Base-by-base conservation (phyloP, 2,113 vertebrate species). In the Pyrgilauda ruficollis region DNA sequence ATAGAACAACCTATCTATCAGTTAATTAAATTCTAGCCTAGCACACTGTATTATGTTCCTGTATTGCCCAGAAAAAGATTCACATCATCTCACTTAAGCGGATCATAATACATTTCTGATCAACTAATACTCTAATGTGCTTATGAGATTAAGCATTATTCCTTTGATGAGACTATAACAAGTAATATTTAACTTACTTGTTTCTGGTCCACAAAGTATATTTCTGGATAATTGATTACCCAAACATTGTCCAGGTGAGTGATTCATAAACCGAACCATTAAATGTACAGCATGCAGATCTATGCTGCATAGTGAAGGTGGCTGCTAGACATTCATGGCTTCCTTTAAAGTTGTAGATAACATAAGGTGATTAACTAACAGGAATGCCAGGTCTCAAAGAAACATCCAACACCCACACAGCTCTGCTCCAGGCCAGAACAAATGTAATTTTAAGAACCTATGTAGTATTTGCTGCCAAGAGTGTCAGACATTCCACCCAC, bases 401-500 rank as follows among this genome's bases (percentile, higher is more conserved):
- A 92, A 89, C 76, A 87, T 81, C 77, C 50, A 74, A 91, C 89
- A 90, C 64, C 85, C 85, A 83, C 58, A 43, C 1, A 84, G 20
- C 64, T 87, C 68, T 92, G 79, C 87, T 84, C 53, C 86, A 87
- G 75, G 94, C 87, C 93, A 92, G 72, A 95, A 94, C 46, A 94
- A 94, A 87, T 62, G 90, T 49, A 63, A 66, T 90, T 93, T 92
- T 72, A 95, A 90, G 76, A 94, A 84, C 37, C 44, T 39, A 49
- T 63, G 31, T 3, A 73, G 15, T 84, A 84, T 67, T 79, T 77
- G 35, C 30, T 81, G 86, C 89, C 76, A 92, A 94, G 61, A 82
- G 13, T 49, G 94, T 84, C 80, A 94, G 86, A 89, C 69, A 87
- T 92, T 94, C 91, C 94, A 89, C 94, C 93, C 95, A 92, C 96